Evolutionary conservation across 2,888 invertebrate genomes (phyloP), one percentile per base, ranked within the genome.

Genomic region (Melanophora roralis): DNA sequence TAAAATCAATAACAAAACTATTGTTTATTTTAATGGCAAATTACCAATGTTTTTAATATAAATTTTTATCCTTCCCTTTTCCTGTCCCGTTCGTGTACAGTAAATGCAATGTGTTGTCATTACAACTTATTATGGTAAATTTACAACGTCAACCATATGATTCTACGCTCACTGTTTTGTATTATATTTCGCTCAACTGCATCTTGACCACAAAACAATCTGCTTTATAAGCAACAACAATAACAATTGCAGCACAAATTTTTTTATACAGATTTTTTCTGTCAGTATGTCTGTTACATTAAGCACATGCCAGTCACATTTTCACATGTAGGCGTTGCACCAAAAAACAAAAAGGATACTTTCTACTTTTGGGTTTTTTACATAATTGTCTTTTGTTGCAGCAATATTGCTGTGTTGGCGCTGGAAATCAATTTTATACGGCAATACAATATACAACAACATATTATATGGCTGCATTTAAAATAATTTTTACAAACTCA

Each of bases 271-370:
- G 32, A 62, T 72, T 72, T 67, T 27, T 14, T 34, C 36, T 59
- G 45, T 27, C 34, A 23, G 64, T 71, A 51, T n/a, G n/a, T n/a
- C n/a, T n/a, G n/a, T 68, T 36, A 60, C 27, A 55, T 68, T 67
- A 60, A 67, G 76, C 80, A 76, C 80, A 80, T 76, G 80, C 80
- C 80, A 80, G 64, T 67, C 60, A 67, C 75, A 80, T 67, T 74
- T 59, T 76, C 76, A 76, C 62, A 76, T 71, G 71, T 72, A 76
- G 72, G 72, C 76, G 69, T 80, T 76, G 72, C 76, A 76, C 62
- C 49, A 69, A 59, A n/a, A 73, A 40, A 53, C 57, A 59, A 32
- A 16, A 74, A 74, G 59, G 64, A 64, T 79, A 64, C 62, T 60
- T 59, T 60, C 19, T 51, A 62, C 32, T 38, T 43, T 53, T 34